Base-by-base conservation (phyloP, 2,888 invertebrate genomes). In the Lasioglossum oenotherae region DNA sequence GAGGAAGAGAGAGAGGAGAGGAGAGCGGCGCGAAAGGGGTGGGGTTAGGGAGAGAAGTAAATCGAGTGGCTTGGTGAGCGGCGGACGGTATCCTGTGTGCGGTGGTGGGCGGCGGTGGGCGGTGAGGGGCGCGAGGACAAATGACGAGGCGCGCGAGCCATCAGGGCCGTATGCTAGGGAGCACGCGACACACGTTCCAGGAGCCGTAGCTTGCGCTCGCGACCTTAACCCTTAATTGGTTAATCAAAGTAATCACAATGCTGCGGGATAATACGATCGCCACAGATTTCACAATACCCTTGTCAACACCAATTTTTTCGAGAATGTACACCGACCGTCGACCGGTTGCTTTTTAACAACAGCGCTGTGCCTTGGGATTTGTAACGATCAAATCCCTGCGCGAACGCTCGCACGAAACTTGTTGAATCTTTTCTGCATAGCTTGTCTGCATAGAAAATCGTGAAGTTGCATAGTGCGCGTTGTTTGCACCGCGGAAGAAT, bases 101-200 rank as follows among this genome's bases (percentile, higher is more conserved):
- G 81, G 23, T 77, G 38, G 80, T 38, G 71, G 69, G 69, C 69
- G 69, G 57, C 12, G 60, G 67, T 12, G 75, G 74, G 73, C 27
- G 74, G 77, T 0, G 82, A 80, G 86, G 81, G 87, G 81, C 67
- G 73, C 85, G 89, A 89, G 90, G 87, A 89, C 87, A 89, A 92
- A 91, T 86, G 87, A 88, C 85, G 90, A 91, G 86, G 89, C 87
- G 90, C 86, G 86, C 90, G 90, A 90, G 90, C 89, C 90, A 85
- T 85, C 90, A 90, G 92, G 92, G 90, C 90, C 91, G 92, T 90
- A 89, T 80, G 84, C 86, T 87, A 72, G 76, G 74, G 85, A 87
- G 86, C 90, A 90, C 88, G 89, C 91, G 90, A 89, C 91, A 81
- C 82, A 81, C 87, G 89, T 87, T 83, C 79, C 80, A 73, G 80